phyloP scores from a whole-genome alignment of 1,140 invertebrate genomes.

The Samia ricini region DNA sequence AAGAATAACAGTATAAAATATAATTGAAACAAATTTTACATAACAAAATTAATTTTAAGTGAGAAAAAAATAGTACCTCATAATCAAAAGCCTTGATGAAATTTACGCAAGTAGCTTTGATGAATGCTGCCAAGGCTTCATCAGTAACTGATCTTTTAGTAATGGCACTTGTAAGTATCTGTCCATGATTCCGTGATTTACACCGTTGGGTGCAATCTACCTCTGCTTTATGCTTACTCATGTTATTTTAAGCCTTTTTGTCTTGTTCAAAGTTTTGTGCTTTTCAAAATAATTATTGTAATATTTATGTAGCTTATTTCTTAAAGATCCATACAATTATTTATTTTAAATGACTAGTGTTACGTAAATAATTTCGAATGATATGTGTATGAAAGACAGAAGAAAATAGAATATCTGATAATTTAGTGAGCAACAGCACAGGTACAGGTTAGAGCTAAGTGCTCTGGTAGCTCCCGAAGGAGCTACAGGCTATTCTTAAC shows the following conservation, averaged over 20 bases:
- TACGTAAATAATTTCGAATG: slow-evolving; percentile 1
- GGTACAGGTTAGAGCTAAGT: slow-evolving; percentile 36
- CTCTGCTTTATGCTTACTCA: slow-evolving; percentile 63
- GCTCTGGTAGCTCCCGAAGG: slow-evolving; percentile 45
- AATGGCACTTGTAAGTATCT: slow-evolving; percentile 78
- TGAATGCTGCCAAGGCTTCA: slow-evolving; percentile 77
- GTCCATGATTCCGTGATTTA: slow-evolving; percentile 80
- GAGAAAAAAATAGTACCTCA: slow-evolving; percentile 49
- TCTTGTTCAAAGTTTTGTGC: not conserved
- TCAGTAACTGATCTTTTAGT: slow-evolving; percentile 79
- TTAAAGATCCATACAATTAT: not conserved
- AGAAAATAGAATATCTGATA: slow-evolving; percentile 3
- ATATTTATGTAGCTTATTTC: slow-evolving; percentile 7
- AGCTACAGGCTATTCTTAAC: slow-evolving; percentile 39
- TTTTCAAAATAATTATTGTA: not conserved
- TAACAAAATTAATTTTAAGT: not conserved
- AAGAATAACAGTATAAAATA: too few relatives aligned
- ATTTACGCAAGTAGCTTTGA: slow-evolving; percentile 79
- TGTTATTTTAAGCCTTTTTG: slow-evolving; percentile 15
- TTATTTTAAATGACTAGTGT: not conserved
- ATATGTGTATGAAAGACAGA: slow-evolving; percentile 11
- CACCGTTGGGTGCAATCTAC: slow-evolving; percentile 78
- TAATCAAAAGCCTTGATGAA: slow-evolving; percentile 78
- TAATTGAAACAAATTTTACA: too few relatives aligned
- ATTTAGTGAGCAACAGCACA: slow-evolving; percentile 12